These are phyloP conservation scores for Acropternis orthonyx DNA, from an alignment of 2,797 vertebrate genomes.

Conservation along the genomic window DNA sequence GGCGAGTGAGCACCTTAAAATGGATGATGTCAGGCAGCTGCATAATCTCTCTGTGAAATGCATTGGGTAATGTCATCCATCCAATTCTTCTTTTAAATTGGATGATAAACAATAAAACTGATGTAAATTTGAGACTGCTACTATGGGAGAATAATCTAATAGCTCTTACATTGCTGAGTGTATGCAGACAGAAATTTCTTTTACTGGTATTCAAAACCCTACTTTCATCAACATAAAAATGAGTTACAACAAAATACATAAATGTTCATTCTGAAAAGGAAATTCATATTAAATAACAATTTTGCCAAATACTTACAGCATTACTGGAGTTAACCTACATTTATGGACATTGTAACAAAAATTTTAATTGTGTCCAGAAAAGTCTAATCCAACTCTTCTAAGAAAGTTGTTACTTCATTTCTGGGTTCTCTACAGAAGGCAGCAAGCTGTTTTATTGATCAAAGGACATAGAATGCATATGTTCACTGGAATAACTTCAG, in stretches of 20 bases:
- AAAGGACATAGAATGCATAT: not conserved
- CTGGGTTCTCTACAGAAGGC: not conserved
- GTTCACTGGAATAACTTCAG: not conserved
- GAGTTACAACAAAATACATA: not conserved
- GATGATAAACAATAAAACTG: not conserved
- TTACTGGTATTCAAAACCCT: not conserved
- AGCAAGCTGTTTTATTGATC: not conserved
- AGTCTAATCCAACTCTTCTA: not conserved
- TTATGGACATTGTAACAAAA: not conserved
- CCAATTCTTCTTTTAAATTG: not conserved
- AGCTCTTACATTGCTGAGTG: not conserved
- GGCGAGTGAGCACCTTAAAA: not conserved
- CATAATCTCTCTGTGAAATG: not conserved
- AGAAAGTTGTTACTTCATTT: not conserved
- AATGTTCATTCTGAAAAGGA: not conserved
- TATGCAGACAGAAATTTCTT: not conserved
- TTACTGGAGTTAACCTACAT: not conserved
- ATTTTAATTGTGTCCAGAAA: not conserved
- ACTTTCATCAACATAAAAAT: not conserved
- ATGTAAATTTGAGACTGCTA: not conserved
- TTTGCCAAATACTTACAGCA: not conserved
- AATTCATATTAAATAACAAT: not conserved
- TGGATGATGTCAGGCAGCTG: not conserved
- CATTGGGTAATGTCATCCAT: not conserved
- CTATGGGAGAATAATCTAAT: not conserved